Evolutionary conservation across 2,797 vertebrate species (phyloP), one percentile per base, ranked within the genome.

Genomic region (Ctenopoma multispine): DNA sequence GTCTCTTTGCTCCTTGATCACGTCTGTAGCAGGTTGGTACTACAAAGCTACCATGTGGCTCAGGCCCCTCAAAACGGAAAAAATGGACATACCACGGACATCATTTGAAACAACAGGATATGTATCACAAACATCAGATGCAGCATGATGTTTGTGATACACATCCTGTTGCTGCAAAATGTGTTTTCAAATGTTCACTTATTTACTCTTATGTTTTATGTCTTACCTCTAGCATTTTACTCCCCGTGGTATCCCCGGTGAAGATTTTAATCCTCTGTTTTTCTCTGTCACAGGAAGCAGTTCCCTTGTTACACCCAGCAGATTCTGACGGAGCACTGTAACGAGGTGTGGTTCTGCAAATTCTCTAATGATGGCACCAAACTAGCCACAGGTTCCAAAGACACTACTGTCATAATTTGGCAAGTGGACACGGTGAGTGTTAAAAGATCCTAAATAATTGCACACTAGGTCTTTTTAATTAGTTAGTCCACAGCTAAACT

Each of bases 331-430:
- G 98, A 99, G 78, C 98, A 99, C 91, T 99, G 98, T 93, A 99
- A 99, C 48, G 98, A 99, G 92, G 98, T 99, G 58, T 99, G 98
- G 98, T 99, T 99, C 94, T 99, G 98, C 93, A 99, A 99, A 86
- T 99, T 99, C 92, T 99, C 98, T 79, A 99, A 99, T 2, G 96
- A 99, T 5, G 98, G 98, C 95, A 99, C 97, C 92, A 99, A 98
- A 94, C 93, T 99, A 90, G 98, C 98, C 87, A 99, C 98, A 36
- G 98, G 98, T 92, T 99, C 98, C 80, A 99, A 99, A 94, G 98
- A 99, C 90, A 99, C 98, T 71, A 99, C 98, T 60, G 98, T 99
- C 92, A 98, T 99, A 84, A 92, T 99, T 91, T 99, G 98, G 98
- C 97, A 99, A 92, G 97, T 99, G 83, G 98, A 99, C 92, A 94